Percentiles rank a stretch among this genome's conserved stretches.
These are phyloP conservation scores for Cataglyphis cursor DNA, from an alignment of 2,888 invertebrate species.

Conservation along the genomic window DNA sequence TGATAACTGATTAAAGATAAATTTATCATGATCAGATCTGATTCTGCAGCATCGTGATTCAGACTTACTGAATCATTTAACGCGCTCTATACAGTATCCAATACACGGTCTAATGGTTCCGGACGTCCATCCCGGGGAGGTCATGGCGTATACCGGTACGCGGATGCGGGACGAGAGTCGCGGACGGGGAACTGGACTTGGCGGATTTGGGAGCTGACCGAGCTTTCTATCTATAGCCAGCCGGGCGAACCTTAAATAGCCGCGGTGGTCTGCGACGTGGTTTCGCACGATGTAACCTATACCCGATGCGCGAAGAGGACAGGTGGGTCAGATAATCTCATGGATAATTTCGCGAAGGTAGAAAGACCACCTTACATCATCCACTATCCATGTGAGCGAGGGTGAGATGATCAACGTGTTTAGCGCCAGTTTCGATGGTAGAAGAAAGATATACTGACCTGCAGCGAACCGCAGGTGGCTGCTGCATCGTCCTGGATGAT, in stretches of 20 bases:
- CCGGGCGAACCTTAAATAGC: constrained; percentile 86
- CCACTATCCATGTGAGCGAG: neutral
- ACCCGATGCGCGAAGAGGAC: constrained; percentile 20
- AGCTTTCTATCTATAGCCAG: constrained; percentile 85
- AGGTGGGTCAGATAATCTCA: neutral
- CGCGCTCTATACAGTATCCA: neutral
- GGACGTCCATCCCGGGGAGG: constrained; percentile 27
- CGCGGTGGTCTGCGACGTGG: constrained; percentile 65
- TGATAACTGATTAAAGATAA: too few relatives aligned
- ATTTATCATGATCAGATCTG: neutral
- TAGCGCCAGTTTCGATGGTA: neutral
- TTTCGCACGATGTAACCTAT: constrained; percentile 67
- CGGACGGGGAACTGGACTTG: constrained; percentile 59
- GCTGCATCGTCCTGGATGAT: constrained; percentile 89
- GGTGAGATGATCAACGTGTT: neutral
- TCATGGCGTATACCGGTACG: constrained; percentile 33
- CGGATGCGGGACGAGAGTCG: neutral
- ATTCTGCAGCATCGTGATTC: neutral
- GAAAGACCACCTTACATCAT: neutral
- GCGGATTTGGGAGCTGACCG: constrained; percentile 79
- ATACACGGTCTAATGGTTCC: neutral
- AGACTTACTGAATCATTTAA: neutral
- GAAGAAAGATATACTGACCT: constrained; percentile 77
- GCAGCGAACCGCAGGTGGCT: constrained; percentile 79
- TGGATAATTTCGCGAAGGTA: neutral